Evolutionary conservation across 2,113 vertebrate species (phyloP).

Genomic region (Salvator merianae): DNA sequence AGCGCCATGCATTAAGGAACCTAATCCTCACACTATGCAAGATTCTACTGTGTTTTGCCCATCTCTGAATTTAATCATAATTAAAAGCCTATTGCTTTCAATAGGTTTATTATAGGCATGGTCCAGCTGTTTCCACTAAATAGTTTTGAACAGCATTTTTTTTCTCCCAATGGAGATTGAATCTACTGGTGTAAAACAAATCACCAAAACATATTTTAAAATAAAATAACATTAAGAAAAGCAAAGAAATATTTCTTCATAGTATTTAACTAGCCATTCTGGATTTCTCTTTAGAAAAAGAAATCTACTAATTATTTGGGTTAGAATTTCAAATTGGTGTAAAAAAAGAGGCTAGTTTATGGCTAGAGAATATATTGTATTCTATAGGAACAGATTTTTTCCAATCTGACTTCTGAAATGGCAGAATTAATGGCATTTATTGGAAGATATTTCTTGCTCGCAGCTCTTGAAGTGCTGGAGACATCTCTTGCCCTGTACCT

Average conservation of each 20-base stretch:
- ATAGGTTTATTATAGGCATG: too few species aligned
- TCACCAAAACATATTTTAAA: background rate
- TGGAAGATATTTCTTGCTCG: background rate
- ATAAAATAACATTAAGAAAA: background rate
- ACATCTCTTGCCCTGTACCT: background rate
- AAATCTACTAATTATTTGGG: background rate
- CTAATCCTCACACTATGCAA: too few species aligned
- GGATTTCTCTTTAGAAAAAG: background rate
- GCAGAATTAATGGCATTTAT: background rate
- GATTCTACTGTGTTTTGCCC: too few species aligned
- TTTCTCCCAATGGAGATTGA: background rate
- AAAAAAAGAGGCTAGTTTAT: background rate
- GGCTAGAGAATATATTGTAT: too few species aligned
- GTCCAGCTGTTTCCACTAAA: too few species aligned
- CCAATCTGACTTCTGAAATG: background rate
- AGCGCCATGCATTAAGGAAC: too few species aligned
- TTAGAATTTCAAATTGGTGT: background rate
- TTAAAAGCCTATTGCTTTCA: too few species aligned
- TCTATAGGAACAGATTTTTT: too few species aligned
- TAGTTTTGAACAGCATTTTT: background rate
- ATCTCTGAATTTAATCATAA: too few species aligned
- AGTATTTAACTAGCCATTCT: background rate
- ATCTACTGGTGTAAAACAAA: background rate
- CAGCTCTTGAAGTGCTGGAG: background rate
- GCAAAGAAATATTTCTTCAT: background rate